Percentiles rank a stretch among this genome's conserved stretches.
phyloP scores from a whole-genome alignment of 2,797 vertebrate genomes.

The Malacoraja senta region DNA sequence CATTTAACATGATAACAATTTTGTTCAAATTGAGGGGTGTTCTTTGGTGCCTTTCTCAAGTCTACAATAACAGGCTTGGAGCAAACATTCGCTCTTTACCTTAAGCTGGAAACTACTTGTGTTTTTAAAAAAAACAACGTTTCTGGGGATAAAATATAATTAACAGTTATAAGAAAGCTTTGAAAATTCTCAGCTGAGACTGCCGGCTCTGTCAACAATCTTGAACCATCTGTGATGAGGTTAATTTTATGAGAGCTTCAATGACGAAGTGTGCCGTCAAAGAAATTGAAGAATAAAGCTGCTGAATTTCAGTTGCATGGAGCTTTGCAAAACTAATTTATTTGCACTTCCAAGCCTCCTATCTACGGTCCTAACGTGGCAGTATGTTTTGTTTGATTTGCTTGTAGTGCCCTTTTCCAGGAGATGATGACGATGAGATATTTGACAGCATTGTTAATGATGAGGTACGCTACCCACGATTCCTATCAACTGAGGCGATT shows the following conservation, averaged over 20 bases:
- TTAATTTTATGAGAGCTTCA: not conserved
- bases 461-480: constrained; percentile 73
- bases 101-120: not conserved
- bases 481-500: constrained; percentile 68
- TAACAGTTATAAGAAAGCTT: not conserved
- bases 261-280: not conserved
- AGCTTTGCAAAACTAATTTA: not conserved
- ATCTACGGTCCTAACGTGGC: not conserved
- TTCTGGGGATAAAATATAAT: not conserved
- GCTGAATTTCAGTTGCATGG: not conserved
- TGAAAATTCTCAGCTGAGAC: not conserved
- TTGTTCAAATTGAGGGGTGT: not conserved
- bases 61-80: not conserved
- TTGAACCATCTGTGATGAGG: not conserved
- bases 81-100: not conserved
- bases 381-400: constrained; percentile 33
- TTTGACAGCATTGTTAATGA: constrained; percentile 92
- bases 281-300: not conserved
- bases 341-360: not conserved
- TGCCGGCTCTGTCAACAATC: not conserved
- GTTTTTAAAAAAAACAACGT: not conserved
- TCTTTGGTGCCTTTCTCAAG: not conserved
- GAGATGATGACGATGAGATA: constrained; percentile 90
- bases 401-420: constrained; percentile 81
- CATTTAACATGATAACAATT: not conserved